These are phyloP conservation scores for Sitophilus oryzae DNA, from an alignment of 1,140 invertebrate genomes.

Conservation along the genomic window DNA sequence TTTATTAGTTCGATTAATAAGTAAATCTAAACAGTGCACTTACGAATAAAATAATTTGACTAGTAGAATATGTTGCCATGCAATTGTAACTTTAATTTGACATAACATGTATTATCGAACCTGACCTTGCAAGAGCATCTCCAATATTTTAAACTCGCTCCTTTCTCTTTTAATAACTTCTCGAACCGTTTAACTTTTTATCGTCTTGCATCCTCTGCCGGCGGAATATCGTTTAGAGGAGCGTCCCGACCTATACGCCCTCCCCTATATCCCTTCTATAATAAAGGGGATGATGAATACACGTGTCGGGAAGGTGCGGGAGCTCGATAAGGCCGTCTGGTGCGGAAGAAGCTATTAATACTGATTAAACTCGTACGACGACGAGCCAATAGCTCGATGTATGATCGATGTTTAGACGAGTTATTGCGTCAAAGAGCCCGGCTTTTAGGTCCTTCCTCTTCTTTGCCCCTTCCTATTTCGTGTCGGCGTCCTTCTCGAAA, in stretches of 20 bases:
- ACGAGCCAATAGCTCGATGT: constrained; percentile 19
- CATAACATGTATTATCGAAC: too few species aligned
- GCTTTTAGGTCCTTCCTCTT: not conserved
- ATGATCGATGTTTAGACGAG: constrained; percentile 21
- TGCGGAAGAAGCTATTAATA: constrained; percentile 26
- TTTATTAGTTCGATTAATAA: too few species aligned
- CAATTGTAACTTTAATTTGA: too few species aligned
- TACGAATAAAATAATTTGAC: too few species aligned
- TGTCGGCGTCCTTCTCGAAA: not conserved
- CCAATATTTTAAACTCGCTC: too few species aligned
- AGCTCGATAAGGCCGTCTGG: constrained; percentile 23
- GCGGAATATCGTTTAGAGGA: not conserved
- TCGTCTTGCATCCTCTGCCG: constrained; percentile 2
- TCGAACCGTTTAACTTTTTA: too few species aligned
- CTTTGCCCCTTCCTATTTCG: constrained; percentile 9
- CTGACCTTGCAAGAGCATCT: too few species aligned
- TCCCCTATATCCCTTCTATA: constrained; percentile 7
- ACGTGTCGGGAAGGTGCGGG: constrained; percentile 25
- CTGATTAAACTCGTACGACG: constrained; percentile 20
- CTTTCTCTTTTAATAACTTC: too few species aligned
- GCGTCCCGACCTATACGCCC: not conserved
- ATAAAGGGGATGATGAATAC: constrained; percentile 25
- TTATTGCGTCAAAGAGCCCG: constrained; percentile 18
- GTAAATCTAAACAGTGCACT: too few species aligned
- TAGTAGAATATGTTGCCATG: too few species aligned